These are phyloP conservation scores for Danio kyathit DNA, from an alignment of 2,797 vertebrate species.

Conservation along the genomic window DNA sequence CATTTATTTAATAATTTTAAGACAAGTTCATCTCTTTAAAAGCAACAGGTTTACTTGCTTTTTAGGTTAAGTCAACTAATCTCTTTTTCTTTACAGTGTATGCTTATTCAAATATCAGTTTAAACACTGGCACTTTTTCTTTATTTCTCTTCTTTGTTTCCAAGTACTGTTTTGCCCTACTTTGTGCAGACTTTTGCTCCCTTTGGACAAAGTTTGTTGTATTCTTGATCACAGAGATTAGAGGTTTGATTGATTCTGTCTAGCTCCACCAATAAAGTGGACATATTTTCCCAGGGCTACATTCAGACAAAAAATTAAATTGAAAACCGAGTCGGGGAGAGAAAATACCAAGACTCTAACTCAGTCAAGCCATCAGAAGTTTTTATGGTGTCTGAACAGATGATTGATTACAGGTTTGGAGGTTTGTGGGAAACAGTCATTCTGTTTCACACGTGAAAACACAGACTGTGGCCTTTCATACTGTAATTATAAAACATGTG, in stretches of 20 bases:
- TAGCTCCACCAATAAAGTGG: conserved; percentile 19
- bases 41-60: too few relatives aligned
- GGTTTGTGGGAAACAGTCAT: conserved; percentile 40
- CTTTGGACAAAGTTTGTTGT: conserved; percentile 29
- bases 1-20: too few relatives aligned
- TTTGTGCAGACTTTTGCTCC: conserved; percentile 24
- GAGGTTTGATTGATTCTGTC: conserved; percentile 37
- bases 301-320: conserved; percentile 13
- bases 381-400: conserved; percentile 37
- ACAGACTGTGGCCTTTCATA: conserved; percentile 34
- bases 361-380: conserved; percentile 14
- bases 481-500: conserved; percentile 50
- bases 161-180: conserved; percentile 14
- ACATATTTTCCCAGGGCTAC: conserved; percentile 20
- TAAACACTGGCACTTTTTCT: not conserved
- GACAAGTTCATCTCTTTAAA: too few relatives aligned
- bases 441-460: conserved; percentile 44
- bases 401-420: conserved; percentile 45
- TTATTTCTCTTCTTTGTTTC: not conserved
- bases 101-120: not conserved
- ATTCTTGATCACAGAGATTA: conserved; percentile 25
- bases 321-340: conserved; percentile 4
- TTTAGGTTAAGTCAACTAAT: too few relatives aligned
- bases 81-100: not conserved
- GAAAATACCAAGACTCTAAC: conserved; percentile 29